Base-by-base conservation (phyloP, 2,797 vertebrate genomes). In the Sebastes hopkinsi region DNA sequence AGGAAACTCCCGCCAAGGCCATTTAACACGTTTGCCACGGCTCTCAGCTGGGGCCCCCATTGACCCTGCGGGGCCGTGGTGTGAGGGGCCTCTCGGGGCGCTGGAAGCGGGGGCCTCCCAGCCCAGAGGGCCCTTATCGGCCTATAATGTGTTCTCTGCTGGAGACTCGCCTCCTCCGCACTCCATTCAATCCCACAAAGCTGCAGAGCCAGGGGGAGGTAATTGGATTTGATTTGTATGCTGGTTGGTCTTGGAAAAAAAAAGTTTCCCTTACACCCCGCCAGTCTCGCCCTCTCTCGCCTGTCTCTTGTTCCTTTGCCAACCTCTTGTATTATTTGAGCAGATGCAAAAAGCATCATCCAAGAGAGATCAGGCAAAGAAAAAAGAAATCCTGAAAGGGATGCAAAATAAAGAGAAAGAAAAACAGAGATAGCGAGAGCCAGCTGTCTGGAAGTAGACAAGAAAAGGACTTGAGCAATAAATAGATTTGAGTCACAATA, bases 201-300 rank as follows among this genome's bases (percentile, higher is more conserved):
- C 93, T 54, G 55, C 84, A 59, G 86, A 90, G 88, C 92, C 88
- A 79, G 84, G 85, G 92, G 92, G 93, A 88, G 94, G 94, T 95
- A 95, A 96, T 95, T 91, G 93, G 96, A 96, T 96, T 96, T 93
- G 92, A 95, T 95, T 95, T 95, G 90, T 95, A 90, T 94, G 92
- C 91, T 88, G 94, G 90, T 94, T 93, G 92, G 87, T 91, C 88
- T 92, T 81, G 86, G 78, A 88, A 93, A 91, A 93, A 92, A 91
- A 92, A 80, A 32, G 70, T 60, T 70, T 85, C 84, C 82, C 80
- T 78, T 72, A 77, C 79, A 85, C 88, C 82, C 84, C 32, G 52
- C 78, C 82, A 36, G 72, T 84, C 89, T 89, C 68, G 29, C 82
- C 83, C 74, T 88, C 78, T 74, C 55, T 87, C 50, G 65, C 65